phyloP scores from a whole-genome alignment of 2,113 vertebrate species.

The Eupsittula cactorum region DNA sequence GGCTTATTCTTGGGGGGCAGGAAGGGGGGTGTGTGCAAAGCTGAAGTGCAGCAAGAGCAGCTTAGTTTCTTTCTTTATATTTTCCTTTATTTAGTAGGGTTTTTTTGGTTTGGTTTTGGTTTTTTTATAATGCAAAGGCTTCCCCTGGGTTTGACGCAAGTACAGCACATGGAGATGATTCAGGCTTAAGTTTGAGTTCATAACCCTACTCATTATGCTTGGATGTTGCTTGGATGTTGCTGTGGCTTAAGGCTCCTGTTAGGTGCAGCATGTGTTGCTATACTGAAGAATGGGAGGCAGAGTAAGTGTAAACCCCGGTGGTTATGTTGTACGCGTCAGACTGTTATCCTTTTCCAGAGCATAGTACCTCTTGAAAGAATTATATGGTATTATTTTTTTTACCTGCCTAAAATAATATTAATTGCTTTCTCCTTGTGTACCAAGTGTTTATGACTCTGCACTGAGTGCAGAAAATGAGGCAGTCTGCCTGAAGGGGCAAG shows the following conservation, averaged over 20 bases:
- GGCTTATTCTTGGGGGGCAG: neutral
- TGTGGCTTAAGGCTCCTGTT: neutral
- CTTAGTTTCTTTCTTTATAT: neutral
- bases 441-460: neutral
- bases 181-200: slow-evolving; percentile 24
- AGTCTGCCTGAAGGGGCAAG: neutral
- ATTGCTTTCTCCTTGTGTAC: neutral
- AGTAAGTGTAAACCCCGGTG: neutral
- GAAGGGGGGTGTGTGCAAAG: neutral
- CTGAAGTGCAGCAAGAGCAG: neutral
- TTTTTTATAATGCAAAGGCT: neutral
- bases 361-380: neutral
- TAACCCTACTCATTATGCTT: neutral
- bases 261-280: neutral
- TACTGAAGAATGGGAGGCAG: neutral
- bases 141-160: neutral
- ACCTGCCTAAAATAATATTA: neutral
- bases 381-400: neutral
- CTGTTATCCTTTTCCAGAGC: neutral
- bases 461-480: neutral
- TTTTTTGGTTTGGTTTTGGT: neutral
- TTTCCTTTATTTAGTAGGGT: neutral
- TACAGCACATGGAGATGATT: slow-evolving; percentile 12
- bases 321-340: neutral
- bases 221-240: neutral